Evolutionary conservation across 2,113 vertebrate genomes (phyloP).

Genomic region (Boleophthalmus pectinirostris): DNA sequence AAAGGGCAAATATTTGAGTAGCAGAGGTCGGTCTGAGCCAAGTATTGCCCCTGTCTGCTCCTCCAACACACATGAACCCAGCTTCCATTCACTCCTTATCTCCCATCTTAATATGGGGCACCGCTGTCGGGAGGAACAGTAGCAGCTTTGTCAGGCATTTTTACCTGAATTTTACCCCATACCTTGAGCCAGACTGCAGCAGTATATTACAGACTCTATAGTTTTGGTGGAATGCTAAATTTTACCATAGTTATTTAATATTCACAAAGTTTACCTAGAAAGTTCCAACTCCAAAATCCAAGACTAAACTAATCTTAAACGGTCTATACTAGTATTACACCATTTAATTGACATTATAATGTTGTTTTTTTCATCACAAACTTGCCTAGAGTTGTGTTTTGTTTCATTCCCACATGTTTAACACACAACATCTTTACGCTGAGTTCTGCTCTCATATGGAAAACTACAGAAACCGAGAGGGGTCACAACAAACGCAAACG

Average conservation of each 20-base stretch:
- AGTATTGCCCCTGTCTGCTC: constrained; percentile 27
- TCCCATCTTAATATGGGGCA: constrained; percentile 37
- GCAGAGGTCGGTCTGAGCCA: constrained; percentile 31
- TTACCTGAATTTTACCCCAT: not conserved
- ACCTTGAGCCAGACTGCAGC: not conserved
- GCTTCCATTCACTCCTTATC: constrained; percentile 37
- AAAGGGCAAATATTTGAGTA: constrained; percentile 41
- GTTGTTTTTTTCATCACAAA: too few species aligned
- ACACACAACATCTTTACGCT: too few species aligned
- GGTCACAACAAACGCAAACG: too few species aligned
- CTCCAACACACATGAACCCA: constrained; percentile 2
- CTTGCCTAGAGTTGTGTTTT: too few species aligned
- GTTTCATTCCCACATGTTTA: too few species aligned
- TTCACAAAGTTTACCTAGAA: too few species aligned
- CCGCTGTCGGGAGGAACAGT: constrained; percentile 42
- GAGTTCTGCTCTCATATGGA: too few species aligned
- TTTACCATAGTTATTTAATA: not conserved
- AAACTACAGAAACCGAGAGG: too few species aligned
- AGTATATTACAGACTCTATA: not conserved
- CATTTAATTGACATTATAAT: too few species aligned
- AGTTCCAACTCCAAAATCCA: too few species aligned
- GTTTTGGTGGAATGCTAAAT: not conserved
- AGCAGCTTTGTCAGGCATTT: constrained; percentile 48
- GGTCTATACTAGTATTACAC: too few species aligned
- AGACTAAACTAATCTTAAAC: too few species aligned